Base-by-base conservation (phyloP, 2,113 vertebrate genomes). In the Chaetodon trifascialis region DNA sequence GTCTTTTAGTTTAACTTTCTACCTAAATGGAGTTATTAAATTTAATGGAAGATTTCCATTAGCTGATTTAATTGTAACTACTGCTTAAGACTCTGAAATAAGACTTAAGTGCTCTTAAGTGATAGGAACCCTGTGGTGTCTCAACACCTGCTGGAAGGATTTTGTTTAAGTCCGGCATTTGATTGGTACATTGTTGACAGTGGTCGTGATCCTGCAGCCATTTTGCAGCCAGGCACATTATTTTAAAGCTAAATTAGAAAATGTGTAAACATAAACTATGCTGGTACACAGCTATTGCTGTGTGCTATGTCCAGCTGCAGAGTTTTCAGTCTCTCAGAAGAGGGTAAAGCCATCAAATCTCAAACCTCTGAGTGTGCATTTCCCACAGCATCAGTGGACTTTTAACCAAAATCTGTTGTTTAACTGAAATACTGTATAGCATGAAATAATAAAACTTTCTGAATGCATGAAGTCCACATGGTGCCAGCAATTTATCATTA, bases 31-130 rank as follows among this genome's bases (percentile, higher is more conserved):
- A 58, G 62, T 76, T 76, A 47, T 59, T 73, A 47, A 64, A 36
- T 79, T 59, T 66, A 78, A 79, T 71, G 62, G 38, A 69, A 11
- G 16, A 52, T 72, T 78, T 58, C 23, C 71, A 80, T 60, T 55
- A 72, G 69, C 65, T 68, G 15, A 68, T 69, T 78, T 64, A 44
- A 73, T 66, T 59, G 42, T 73, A 62, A 86, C 65, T 52, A 63
- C 65, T 56, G 51, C 73, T 75, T 51, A 55, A 44, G 62, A 68
- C 36, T 75, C 59, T 36, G 42, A 81, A 77, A 56, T 30, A 49
- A 34, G 42, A 71, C 69, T 42, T 30, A 54, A 82, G 54, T 73
- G 11, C 7, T 52, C 67, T 47, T 55, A 69, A 80, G 78, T 86
- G 76, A 76, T 56, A 11, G 5, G 36, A 38, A 19, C 17, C 58